These are phyloP conservation scores for Copsychus sechellarum DNA, from an alignment of 2,113 vertebrate species.

Conservation along the genomic window DNA sequence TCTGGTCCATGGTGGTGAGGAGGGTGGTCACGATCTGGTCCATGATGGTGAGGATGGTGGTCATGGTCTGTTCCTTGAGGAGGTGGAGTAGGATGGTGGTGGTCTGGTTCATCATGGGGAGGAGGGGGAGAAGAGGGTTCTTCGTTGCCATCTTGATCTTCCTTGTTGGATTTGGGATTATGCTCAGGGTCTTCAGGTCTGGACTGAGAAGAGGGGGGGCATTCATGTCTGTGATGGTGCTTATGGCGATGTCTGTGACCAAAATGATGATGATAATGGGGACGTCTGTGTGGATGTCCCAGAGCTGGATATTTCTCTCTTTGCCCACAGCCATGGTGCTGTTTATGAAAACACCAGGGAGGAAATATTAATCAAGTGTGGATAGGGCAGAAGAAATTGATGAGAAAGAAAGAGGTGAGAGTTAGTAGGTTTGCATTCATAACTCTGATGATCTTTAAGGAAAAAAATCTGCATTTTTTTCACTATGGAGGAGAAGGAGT, in stretches of 20 bases:
- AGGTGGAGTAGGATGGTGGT: neutral
- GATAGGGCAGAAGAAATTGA: neutral
- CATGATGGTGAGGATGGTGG: neutral
- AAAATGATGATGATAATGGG: neutral
- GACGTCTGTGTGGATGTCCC: neutral
- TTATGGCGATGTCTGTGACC: neutral
- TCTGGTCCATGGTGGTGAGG: neutral
- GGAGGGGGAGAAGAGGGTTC: neutral
- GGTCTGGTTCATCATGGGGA: neutral
- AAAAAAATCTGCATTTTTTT: neutral
- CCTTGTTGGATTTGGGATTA: neutral
- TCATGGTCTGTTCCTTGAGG: neutral
- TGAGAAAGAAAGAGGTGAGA: neutral
- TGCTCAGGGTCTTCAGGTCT: neutral
- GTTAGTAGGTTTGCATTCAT: neutral
- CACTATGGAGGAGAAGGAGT: neutral
- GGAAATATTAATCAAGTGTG: neutral
- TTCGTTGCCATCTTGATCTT: neutral
- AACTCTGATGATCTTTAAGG: neutral
- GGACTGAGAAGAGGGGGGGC: neutral
- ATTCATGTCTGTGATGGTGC: neutral
- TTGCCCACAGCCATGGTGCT: neutral
- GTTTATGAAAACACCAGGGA: neutral
- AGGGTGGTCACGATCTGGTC: neutral
- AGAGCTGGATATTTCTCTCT: neutral